Evolutionary conservation across 2,113 vertebrate genomes (phyloP), one percentile per base, ranked within the genome.

Genomic region (Etheostoma spectabile): DNA sequence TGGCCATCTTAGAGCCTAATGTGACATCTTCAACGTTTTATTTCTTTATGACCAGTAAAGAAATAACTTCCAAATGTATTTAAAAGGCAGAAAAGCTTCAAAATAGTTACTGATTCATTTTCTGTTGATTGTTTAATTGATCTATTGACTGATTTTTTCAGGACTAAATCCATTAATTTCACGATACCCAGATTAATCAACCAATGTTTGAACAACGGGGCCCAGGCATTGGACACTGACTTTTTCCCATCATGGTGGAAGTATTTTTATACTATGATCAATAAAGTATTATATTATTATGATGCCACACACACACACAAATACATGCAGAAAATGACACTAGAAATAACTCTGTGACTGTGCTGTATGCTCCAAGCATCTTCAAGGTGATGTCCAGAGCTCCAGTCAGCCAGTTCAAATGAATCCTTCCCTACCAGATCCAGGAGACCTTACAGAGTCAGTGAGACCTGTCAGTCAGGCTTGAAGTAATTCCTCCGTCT

Each of bases 381-480:
- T 85, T 84, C 62, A 87, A 86, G 68, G 82, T 80, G 83, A 86
- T 53, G 55, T 60, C 49, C 4, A 19, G n/a, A 85, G 73, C 66
- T 33, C 8, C 61, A 72, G 70, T 81, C 81, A 70, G 45, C 68
- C 55, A 42, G 48, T 71, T 88, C 62, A 83, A 70, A 86, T 80
- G 51, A 74, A 78, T 76, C 53, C 62, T 62, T 82, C 80, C 65
- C 60, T 24, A 24, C 18, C 27, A 4, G 7, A 18, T 77, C 80
- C 73, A 71, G n/a, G 62, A 84, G 42, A 79, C 68, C 62, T 38
- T 19, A 53, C 53, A 70, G 51, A 87, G 45, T 77, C 73, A 79
- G n/a, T 61, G 49, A 83, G 67, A 87, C 27, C 74, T 81, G 89
- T 74, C 87, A 79, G 74, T 85, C 79, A 79, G 80, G 65, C 72